Conservation (phyloP, 2,113 vertebrate species). For the Herpetotheres cachinnans region DNA sequence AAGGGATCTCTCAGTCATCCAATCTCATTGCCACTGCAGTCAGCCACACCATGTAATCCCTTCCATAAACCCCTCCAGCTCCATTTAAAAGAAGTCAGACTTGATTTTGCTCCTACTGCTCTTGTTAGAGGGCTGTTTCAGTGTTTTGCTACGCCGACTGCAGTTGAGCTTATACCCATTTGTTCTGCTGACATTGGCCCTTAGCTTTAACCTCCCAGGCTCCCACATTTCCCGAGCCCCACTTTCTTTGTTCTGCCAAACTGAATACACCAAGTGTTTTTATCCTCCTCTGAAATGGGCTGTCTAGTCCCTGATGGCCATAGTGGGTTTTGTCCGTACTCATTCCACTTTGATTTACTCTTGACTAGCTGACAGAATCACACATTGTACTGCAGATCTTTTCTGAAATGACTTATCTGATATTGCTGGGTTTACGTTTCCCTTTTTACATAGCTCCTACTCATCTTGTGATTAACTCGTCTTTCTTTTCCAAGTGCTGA, state of each 20-base stretch:
- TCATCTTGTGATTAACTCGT: neutral
- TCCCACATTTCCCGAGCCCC: neutral
- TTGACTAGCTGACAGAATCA: neutral
- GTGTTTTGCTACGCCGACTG: neutral
- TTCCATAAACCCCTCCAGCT: neutral
- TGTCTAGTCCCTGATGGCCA: neutral
- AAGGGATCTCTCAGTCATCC: neutral
- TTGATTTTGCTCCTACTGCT: neutral
- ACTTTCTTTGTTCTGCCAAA: neutral
- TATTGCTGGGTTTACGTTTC: neutral
- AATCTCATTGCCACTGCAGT: neutral
- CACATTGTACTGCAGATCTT: neutral
- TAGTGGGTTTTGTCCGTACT: neutral
- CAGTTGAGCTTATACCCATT: neutral
- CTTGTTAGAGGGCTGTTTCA: neutral
- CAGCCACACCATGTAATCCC: neutral
- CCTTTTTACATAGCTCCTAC: neutral
- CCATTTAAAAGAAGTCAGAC: neutral
- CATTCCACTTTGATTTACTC: neutral
- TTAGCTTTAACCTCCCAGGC: neutral
- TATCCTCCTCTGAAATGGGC: neutral
- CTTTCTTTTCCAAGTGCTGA: neutral
- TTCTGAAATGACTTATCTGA: neutral
- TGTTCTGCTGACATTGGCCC: neutral
- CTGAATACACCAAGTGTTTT: neutral